These are phyloP conservation scores for Protobothrops flavoviridis DNA, from an alignment of 2,113 vertebrate genomes.

Conservation along the genomic window DNA sequence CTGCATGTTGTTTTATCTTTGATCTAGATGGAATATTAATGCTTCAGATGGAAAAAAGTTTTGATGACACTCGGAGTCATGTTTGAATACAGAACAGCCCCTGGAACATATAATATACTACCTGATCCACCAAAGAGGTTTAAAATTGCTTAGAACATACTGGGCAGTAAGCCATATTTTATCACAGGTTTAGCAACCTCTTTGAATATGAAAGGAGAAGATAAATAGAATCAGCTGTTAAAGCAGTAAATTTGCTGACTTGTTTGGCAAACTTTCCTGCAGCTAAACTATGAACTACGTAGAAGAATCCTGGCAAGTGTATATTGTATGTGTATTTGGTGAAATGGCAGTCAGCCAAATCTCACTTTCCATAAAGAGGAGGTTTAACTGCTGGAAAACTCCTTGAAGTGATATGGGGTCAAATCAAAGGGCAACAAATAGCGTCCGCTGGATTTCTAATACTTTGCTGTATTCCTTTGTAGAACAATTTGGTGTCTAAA, in stretches of 20 bases:
- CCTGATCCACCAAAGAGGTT: background rate
- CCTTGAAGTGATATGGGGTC: constrained; percentile 46
- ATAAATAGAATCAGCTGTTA: constrained; percentile 46
- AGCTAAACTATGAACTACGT: constrained; percentile 47
- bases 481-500: constrained; percentile 23
- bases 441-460: constrained; percentile 30
- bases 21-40: background rate
- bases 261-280: constrained; percentile 44
- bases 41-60: constrained; percentile 48
- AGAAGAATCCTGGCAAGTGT: constrained; percentile 20
- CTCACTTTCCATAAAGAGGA: constrained; percentile 45
- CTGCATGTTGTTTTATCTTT: constrained; percentile 11
- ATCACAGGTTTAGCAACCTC: background rate
- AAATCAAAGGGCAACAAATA: constrained; percentile 32
- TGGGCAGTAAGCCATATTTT: background rate
- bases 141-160: constrained; percentile 22
- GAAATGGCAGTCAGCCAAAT: constrained; percentile 12
- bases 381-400: constrained; percentile 49
- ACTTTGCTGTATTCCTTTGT: background rate
- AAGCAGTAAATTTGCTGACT: constrained; percentile 54
- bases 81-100: background rate
- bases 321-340: background rate
- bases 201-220: constrained; percentile 24
- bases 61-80: constrained; percentile 34
- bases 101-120: background rate